Evolutionary conservation across 2,797 vertebrate species (phyloP), one percentile per base, ranked within the genome.

Genomic region (Halcyon badia): DNA sequence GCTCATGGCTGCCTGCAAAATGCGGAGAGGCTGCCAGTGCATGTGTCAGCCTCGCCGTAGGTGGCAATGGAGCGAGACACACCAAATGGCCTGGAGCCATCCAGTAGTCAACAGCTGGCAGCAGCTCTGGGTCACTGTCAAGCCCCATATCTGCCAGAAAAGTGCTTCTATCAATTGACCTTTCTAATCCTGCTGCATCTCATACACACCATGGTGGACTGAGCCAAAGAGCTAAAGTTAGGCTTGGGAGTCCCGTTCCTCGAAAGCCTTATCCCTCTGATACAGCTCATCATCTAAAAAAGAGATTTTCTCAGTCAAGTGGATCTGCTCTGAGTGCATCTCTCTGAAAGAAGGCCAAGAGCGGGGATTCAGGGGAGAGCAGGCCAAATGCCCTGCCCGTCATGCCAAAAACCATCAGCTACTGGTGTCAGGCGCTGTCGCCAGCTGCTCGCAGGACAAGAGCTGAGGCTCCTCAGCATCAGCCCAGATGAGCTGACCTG

Each of bases 171-270:
- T 22, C 72, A 31, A 51, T 46, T 77, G 89, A 95, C 83, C 80
- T 82, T 86, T 79, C 83, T 90, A 83, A 95, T 87, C 87, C 89
- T 60, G 26, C 84, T 73, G 62, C 31, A 44, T 57, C 78, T 70
- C 83, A 37, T 7, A 73, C 22, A 37, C 56, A 70, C 48, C 49
- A 16, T 0, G 0, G 60, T 4, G 2, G 24, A 57, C 14, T 0
- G 2, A 95, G 92, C 92, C 97, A 97, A 96, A 97, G 96, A 64
- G 89, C 96, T 98, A 91, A 96, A 93, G 85, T 97, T 96, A 94
- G 95, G 85, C 78, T 49, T 64, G 48, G 93, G 94, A 94, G 87
- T 49, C 80, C 72, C 3, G 1, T 93, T 95, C 95, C 92, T 94
- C 80, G 44, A 95, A 90, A 93, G 80, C 83, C 66, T 95, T 82